These are phyloP conservation scores for Corythornis vintsioides DNA, from an alignment of 2,113 vertebrate species.

Conservation along the genomic window DNA sequence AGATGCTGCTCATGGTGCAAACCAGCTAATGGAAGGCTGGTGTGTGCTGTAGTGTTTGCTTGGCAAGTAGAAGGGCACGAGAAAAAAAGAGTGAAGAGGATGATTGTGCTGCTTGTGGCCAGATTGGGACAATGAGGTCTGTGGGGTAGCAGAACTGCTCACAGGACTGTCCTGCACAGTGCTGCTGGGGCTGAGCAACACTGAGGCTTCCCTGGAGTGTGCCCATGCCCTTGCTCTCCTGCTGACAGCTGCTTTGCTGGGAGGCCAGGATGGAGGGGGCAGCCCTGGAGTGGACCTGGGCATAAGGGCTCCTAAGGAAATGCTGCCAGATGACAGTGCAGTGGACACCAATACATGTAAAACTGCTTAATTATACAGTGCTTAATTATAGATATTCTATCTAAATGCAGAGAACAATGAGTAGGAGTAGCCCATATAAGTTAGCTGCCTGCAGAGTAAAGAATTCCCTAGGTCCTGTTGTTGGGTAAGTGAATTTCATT, in stretches of 20 bases:
- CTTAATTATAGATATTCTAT: slow-evolving; percentile 32
- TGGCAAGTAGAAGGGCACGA: rapidly evolving
- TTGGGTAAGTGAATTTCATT: slow-evolving; percentile 49
- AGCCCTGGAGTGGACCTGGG: background rate
- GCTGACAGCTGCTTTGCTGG: background rate
- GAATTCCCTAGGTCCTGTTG: slow-evolving; percentile 36
- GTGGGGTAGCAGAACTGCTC: background rate
- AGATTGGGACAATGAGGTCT: background rate
- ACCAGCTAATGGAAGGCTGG: background rate
- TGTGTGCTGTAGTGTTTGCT: rapidly evolving
- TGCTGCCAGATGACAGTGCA: slow-evolving; percentile 1
- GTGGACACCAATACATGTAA: background rate
- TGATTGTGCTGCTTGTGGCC: background rate
- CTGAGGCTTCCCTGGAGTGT: background rate
- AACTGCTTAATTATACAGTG: slow-evolving; percentile 15
- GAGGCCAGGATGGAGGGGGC: background rate
- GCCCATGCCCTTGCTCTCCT: background rate
- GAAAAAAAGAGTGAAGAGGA: background rate
- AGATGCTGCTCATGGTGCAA: background rate
- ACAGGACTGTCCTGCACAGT: background rate
- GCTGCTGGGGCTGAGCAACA: background rate
- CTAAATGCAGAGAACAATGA: slow-evolving; percentile 44
- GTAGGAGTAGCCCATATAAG: slow-evolving; percentile 55
- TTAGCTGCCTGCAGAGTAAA: slow-evolving; percentile 50
- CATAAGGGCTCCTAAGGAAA: background rate